A percentile compares a stretch with the other conserved stretches of the same genome.
Conservation (phyloP, 2,888 invertebrate species). For the Papilio protenor region DNA sequence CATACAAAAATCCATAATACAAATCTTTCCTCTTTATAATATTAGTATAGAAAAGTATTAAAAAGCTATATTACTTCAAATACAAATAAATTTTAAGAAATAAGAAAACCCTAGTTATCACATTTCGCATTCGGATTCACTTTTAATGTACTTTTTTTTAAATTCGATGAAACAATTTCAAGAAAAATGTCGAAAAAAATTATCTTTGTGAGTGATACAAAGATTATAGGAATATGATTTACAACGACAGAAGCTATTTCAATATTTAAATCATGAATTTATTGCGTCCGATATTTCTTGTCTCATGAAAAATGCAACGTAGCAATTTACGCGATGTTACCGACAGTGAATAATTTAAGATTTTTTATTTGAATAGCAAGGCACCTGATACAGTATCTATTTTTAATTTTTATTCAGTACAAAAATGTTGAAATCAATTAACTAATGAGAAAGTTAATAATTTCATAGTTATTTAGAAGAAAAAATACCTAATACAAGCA, state of each 20-base stretch:
- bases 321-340: constrained; percentile 73
- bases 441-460: too few species aligned
- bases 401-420: background rate
- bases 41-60: too few species aligned
- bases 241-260: constrained; percentile 61
- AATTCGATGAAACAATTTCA: background rate
- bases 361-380: constrained; percentile 51
- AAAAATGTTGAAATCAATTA: too few species aligned
- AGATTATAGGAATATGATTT: constrained; percentile 47
- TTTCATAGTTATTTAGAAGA: too few species aligned
- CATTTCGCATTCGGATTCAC: too few species aligned
- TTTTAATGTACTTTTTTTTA: too few species aligned
- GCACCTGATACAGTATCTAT: constrained; percentile 33
- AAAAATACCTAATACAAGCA: too few species aligned
- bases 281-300: constrained; percentile 67
- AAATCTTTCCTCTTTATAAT: too few species aligned
- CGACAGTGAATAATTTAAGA: constrained; percentile 61
- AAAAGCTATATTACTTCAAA: too few species aligned
- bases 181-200: background rate
- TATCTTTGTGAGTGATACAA: background rate
- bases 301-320: constrained; percentile 81
- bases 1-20: too few species aligned
- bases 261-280: constrained; percentile 81
- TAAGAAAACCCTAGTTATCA: too few species aligned
- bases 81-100: too few species aligned